These are phyloP conservation scores for Paraescarpia echinospica DNA, from an alignment of 1,140 invertebrate genomes.

Conservation along the genomic window DNA sequence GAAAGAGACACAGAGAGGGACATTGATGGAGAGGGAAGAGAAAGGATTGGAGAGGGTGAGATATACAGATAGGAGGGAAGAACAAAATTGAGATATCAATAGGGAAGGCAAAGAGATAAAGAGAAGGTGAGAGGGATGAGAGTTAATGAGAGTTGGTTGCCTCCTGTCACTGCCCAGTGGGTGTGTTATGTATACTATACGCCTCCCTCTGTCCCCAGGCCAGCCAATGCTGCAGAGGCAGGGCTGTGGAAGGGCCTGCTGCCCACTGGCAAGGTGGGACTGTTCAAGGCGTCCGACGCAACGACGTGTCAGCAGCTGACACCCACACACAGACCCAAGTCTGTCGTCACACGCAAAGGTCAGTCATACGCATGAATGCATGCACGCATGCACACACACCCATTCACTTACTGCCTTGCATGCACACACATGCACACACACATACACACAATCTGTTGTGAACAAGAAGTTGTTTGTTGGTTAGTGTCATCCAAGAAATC, in stretches of 20 bases:
- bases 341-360: constrained; percentile 18
- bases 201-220: not conserved
- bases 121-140: not conserved
- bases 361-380: not conserved
- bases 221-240: constrained; percentile 13
- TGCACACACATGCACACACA: too few relatives aligned
- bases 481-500: too few relatives aligned
- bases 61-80: too few relatives aligned
- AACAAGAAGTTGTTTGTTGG: too few relatives aligned
- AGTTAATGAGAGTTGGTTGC: too few relatives aligned
- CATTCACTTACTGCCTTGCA: too few relatives aligned
- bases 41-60: not conserved
- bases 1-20: not conserved
- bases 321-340: constrained; percentile 20
- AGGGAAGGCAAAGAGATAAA: too few relatives aligned
- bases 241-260: constrained; percentile 26
- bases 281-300: constrained; percentile 22
- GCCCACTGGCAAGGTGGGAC: constrained; percentile 15
- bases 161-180: too few relatives aligned
- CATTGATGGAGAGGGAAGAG: not conserved
- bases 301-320: constrained; percentile 16
- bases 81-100: too few relatives aligned
- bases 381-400: too few relatives aligned
- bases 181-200: too few relatives aligned
- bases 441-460: too few relatives aligned